Evolutionary conservation across 2,888 invertebrate genomes (phyloP).

Genomic region (Himalopsyche anomala): DNA sequence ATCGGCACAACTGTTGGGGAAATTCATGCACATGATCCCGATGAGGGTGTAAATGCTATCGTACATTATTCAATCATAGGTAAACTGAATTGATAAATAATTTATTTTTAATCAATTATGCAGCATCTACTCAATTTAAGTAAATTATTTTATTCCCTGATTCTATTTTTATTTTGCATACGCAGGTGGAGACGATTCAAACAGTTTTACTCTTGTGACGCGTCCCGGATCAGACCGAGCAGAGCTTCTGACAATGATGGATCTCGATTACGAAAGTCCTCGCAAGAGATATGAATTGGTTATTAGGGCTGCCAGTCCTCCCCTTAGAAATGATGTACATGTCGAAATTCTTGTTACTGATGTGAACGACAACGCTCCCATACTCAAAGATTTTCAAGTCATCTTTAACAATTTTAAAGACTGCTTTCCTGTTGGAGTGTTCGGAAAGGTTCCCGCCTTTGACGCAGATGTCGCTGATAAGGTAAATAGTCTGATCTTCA

Average conservation of each 20-base stretch:
- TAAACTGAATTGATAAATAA: conserved; percentile 66
- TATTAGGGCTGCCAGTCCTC: conserved; percentile 93
- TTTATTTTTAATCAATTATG: conserved; percentile 1
- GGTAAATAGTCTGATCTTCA: conserved; percentile 68
- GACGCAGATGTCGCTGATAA: conserved; percentile 96
- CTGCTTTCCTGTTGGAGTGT: conserved; percentile 93
- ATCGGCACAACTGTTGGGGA: conserved; percentile 95
- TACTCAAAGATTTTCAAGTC: conserved; percentile 93
- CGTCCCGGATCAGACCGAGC: conserved; percentile 90
- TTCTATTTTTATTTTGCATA: neutral
- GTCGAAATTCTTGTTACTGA: conserved; percentile 94
- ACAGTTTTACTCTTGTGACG: conserved; percentile 88
- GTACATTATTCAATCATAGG: conserved; percentile 97
- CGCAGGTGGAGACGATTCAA: conserved; percentile 89
- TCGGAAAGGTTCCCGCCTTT: conserved; percentile 93
- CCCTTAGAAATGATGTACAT: conserved; percentile 90
- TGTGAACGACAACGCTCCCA: conserved; percentile 96
- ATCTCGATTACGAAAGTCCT: conserved; percentile 96
- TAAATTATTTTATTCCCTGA: conserved; percentile 2
- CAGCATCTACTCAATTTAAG: neutral
- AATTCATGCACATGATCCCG: conserved; percentile 93
- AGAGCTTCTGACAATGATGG: conserved; percentile 91
- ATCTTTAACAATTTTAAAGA: conserved; percentile 97
- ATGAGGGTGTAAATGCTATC: conserved; percentile 93
- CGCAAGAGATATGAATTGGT: conserved; percentile 92